phyloP scores from a whole-genome alignment of 2,113 vertebrate genomes.

The Madoqua kirkii region DNA sequence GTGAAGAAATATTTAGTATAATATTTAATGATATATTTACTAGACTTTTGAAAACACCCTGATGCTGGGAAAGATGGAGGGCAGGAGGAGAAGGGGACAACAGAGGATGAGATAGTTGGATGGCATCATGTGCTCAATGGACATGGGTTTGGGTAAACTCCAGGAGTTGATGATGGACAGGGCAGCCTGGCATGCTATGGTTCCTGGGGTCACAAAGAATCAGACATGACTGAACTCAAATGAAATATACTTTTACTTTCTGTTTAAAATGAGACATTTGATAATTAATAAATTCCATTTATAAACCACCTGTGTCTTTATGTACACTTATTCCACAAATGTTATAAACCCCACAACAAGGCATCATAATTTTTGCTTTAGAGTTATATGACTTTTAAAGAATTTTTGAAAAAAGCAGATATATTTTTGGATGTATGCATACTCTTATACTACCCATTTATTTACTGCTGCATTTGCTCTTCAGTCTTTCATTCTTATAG shows the following conservation, averaged over 20 bases:
- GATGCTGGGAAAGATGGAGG: too few species aligned
- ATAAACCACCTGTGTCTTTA: neutral
- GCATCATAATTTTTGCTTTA: neutral
- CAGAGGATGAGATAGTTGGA: too few species aligned
- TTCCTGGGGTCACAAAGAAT: too few species aligned
- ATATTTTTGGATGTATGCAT: neutral
- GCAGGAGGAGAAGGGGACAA: too few species aligned
- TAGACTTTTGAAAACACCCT: neutral
- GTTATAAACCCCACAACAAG: neutral
- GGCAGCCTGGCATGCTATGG: too few species aligned
- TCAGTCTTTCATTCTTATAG: neutral
- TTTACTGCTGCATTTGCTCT: neutral
- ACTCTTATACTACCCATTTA: neutral
- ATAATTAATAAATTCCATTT: neutral
- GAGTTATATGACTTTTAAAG: neutral
- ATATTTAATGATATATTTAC: neutral
- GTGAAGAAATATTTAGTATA: neutral
- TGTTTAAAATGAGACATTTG: neutral
- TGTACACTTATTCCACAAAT: neutral
- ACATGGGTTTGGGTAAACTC: too few species aligned
- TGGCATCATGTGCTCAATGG: too few species aligned
- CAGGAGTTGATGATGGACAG: too few species aligned
- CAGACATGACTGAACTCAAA: fast-evolving
- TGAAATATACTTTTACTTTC: neutral
- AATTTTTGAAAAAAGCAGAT: neutral